Evolutionary conservation across 2,888 invertebrate genomes (phyloP).

Genomic region (Penaeus monodon): DNA sequence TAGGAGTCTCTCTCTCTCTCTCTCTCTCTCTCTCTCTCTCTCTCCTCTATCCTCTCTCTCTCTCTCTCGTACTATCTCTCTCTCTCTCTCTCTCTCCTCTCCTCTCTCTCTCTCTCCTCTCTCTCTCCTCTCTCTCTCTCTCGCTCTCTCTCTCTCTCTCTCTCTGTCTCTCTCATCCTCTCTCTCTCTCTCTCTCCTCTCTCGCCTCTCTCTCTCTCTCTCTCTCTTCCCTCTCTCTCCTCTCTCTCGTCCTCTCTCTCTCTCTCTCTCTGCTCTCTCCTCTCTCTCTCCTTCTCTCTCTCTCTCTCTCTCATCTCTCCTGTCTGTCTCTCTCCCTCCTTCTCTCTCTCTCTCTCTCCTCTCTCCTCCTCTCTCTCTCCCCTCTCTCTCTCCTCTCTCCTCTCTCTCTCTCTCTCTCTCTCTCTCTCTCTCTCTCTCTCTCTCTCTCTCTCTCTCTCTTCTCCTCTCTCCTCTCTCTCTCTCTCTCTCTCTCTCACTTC

Average conservation of each 20-base stretch:
- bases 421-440: constrained; percentile 17
- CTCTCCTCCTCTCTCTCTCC: background rate
- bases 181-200: background rate
- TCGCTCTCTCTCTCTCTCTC: background rate
- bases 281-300: background rate
- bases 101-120: too few relatives aligned
- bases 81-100: too few relatives aligned
- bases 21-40: too few relatives aligned
- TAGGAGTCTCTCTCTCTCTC: too few relatives aligned
- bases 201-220: background rate
- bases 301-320: accelerated
- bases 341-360: constrained; percentile 16
- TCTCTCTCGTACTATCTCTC: too few relatives aligned
- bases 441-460: background rate
- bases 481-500: background rate
- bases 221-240: background rate
- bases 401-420: constrained; percentile 5
- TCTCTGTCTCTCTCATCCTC: background rate
- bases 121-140: too few relatives aligned
- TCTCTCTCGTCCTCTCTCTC: background rate
- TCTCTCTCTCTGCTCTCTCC: background rate
- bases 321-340: too few relatives aligned
- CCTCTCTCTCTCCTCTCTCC: background rate
- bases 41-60: too few relatives aligned
- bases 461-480: background rate